Evolutionary conservation across 2,113 vertebrate genomes (phyloP).

Genomic region (Haliaeetus leucogaster): DNA sequence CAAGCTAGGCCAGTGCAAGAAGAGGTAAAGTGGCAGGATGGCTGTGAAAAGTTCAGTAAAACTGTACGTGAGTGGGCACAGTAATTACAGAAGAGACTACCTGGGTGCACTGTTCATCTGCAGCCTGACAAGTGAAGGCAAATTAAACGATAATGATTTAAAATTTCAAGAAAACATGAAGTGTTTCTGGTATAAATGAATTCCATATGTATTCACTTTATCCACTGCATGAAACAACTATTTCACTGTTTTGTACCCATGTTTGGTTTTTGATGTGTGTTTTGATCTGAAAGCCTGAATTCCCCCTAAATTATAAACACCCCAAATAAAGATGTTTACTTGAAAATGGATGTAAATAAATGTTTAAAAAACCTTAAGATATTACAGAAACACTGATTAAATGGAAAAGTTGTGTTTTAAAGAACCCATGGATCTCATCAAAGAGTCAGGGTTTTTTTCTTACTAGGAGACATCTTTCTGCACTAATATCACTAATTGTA

Average conservation of each 20-base stretch:
- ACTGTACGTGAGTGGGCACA: background rate
- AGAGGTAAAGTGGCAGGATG: background rate
- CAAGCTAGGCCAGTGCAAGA: background rate
- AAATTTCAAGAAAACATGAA: background rate
- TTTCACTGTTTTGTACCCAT: background rate
- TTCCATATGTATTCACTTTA: background rate
- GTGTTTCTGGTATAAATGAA: background rate
- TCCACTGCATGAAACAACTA: background rate
- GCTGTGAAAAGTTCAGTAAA: background rate
- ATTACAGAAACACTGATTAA: background rate
- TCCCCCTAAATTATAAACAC: background rate
- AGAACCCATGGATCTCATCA: background rate
- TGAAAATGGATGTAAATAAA: background rate
- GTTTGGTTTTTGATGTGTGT: background rate
- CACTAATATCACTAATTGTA: background rate
- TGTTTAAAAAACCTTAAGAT: background rate
- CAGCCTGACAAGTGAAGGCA: background rate
- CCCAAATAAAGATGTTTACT: background rate
- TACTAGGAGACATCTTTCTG: background rate
- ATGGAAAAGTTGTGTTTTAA: background rate
- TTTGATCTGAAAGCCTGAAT: background rate
- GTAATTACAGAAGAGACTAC: background rate
- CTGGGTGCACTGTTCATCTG: fast-evolving
- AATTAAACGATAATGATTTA: background rate
- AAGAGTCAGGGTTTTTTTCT: background rate